phyloP scores from a whole-genome alignment of 92 coral and sea anemone species.

The Phymanthus crucifer region DNA sequence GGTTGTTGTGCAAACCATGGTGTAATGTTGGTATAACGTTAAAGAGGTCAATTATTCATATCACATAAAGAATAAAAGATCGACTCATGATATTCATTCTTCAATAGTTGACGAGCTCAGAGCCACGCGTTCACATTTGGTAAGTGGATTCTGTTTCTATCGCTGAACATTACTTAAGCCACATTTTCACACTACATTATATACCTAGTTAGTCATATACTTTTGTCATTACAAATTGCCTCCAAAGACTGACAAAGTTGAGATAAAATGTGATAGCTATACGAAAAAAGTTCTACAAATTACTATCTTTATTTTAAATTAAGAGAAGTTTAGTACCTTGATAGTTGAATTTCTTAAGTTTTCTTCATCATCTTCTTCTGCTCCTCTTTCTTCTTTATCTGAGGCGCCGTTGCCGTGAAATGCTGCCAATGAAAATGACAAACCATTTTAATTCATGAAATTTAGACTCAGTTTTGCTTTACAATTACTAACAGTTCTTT shows the following conservation, averaged over 20 bases:
- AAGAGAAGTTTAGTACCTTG: too few species aligned
- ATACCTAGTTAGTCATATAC: not conserved
- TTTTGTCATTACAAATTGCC: not conserved
- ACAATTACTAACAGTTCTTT: too few species aligned
- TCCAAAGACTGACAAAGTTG: not conserved
- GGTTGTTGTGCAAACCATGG: not conserved
- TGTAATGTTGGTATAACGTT: not conserved
- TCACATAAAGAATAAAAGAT: constrained; percentile 25
- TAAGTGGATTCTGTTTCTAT: not conserved
- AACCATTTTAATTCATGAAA: too few species aligned
- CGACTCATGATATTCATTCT: constrained; percentile 7
- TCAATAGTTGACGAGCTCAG: not conserved
- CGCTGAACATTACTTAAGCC: too few species aligned
- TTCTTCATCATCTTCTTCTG: too few species aligned
- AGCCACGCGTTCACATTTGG: constrained; percentile 13
- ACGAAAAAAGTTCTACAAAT: too few species aligned
- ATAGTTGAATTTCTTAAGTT: too few species aligned
- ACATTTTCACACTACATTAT: not conserved
- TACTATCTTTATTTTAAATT: not conserved
- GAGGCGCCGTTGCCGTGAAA: too few species aligned
- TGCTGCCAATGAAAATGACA: too few species aligned
- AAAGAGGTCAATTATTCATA: constrained; percentile 11
- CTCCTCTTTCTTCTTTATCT: too few species aligned
- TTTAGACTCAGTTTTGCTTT: too few species aligned
- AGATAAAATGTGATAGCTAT: not conserved